Evolutionary conservation across 2,797 vertebrate genomes (phyloP), one percentile per base, ranked within the genome.

Genomic region (Dermochelys coriacea): DNA sequence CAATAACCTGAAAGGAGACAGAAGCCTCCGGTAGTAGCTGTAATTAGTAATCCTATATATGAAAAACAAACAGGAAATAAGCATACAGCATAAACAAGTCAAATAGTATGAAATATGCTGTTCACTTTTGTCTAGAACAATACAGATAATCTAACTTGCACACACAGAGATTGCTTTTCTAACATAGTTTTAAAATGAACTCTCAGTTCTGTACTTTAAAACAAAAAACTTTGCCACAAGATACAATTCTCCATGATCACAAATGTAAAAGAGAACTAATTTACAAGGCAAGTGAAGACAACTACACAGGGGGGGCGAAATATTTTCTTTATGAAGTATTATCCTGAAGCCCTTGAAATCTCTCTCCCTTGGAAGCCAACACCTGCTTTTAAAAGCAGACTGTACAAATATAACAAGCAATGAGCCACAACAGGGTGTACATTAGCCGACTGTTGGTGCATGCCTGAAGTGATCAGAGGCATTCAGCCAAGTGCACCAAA

Each of bases 21-120:
- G 94, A 96, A 96, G 45, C 5, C 68, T 95, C 95, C 95, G 90
- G 84, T 89, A 68, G 68, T 89, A 83, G 82, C 86, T 94, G 84
- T 87, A 96, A 96, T 97, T 97, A 97, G 96, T 84, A 93, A 97
- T 92, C 84, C 89, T 91, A 23, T 12, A 86, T 78, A 89, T 87
- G 88, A 96, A 96, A 96, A 97, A 96, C 47, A 98, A 96, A 97
- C 93, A 97, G 94, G 94, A 97, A 85, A 84, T 91, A 96, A 95
- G 83, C 77, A 91, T 85, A 55, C 16, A 49, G 75, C 74, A 93
- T 83, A 96, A 95, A 96, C 77, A 71, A 23, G 61, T 83, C 55
- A 87, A 82, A 85, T 83, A 85, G 88, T 82, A 37, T 6, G 29
- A 94, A 94, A 89, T 80, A 55, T 0, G 86, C 88, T 51, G 11